A percentile compares a stretch with the other conserved stretches of the same genome.
phyloP scores from a whole-genome alignment of 64 coral and sea anemone genomes.

The Montipora foliosa region DNA sequence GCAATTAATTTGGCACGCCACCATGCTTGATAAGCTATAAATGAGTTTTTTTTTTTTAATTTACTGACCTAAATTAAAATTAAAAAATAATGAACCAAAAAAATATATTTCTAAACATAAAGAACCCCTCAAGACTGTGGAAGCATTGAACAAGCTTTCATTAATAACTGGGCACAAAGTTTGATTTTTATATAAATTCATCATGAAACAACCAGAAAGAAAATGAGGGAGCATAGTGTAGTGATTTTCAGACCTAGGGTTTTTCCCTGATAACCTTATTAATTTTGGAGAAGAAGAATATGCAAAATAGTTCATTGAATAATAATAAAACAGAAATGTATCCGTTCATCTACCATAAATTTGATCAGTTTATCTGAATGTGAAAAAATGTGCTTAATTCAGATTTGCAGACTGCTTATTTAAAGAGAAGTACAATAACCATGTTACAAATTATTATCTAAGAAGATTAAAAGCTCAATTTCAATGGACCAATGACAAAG shows the following conservation, averaged over 20 bases:
- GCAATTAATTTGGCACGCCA: not conserved
- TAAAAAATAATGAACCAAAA: not conserved
- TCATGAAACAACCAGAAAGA: too few relatives aligned
- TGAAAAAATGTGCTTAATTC: not conserved
- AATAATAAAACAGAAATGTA: too few relatives aligned
- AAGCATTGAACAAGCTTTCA: too few relatives aligned
- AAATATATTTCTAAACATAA: not conserved
- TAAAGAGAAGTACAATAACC: not conserved
- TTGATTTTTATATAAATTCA: too few relatives aligned
- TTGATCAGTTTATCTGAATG: not conserved
- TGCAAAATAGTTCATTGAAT: too few relatives aligned
- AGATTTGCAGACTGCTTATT: not conserved
- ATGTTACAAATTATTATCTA: constrained; percentile 30
- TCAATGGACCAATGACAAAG: not conserved
- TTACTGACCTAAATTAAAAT: not conserved
- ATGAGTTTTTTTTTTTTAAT: not conserved
- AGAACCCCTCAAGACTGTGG: not conserved
- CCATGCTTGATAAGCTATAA: not conserved
- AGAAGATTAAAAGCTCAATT: constrained; percentile 62
- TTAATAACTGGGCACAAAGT: too few relatives aligned
- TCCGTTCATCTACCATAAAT: not conserved
- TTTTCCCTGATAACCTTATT: too few relatives aligned
- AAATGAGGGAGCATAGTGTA: too few relatives aligned
- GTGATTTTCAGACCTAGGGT: too few relatives aligned
- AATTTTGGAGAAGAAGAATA: too few relatives aligned